phyloP scores from a whole-genome alignment of 2,113 vertebrate genomes.

The Anolis carolinensis region DNA sequence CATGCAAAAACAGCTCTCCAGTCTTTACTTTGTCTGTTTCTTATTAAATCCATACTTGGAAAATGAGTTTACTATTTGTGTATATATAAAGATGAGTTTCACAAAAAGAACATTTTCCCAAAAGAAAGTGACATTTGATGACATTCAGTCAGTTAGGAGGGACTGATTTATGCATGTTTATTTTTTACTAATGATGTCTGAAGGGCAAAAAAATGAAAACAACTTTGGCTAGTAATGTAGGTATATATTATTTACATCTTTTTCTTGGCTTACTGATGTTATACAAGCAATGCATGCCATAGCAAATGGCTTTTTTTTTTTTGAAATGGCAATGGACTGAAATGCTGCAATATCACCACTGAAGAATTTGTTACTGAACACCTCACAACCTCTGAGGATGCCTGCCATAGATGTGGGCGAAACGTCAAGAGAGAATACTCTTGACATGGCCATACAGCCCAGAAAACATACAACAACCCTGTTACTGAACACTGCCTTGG shows the following conservation, averaged over 20 bases:
- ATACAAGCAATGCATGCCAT: background rate
- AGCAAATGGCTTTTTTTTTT: slow-evolving; percentile 10
- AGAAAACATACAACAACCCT: no score
- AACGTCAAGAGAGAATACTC: no score
- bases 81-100: slow-evolving; percentile 27
- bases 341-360: background rate
- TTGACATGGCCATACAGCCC: no score
- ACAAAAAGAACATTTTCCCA: slow-evolving; percentile 13
- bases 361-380: slow-evolving; percentile 22
- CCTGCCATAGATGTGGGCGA: no score
- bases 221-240: slow-evolving; percentile 67
- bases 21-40: no score
- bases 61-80: background rate
- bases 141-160: slow-evolving; percentile 58
- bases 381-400: no score
- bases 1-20: no score
- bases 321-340: background rate
- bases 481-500: background rate
- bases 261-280: slow-evolving; percentile 47
- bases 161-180: slow-evolving; percentile 71
- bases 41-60: background rate
- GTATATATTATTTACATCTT: slow-evolving; percentile 72
- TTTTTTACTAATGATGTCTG: slow-evolving; percentile 72
- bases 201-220: slow-evolving; percentile 69
- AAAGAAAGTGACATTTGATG: slow-evolving; percentile 69